Evolutionary conservation across 2,797 vertebrate genomes (phyloP).

Genomic region (Coranthus polyacanthus): DNA sequence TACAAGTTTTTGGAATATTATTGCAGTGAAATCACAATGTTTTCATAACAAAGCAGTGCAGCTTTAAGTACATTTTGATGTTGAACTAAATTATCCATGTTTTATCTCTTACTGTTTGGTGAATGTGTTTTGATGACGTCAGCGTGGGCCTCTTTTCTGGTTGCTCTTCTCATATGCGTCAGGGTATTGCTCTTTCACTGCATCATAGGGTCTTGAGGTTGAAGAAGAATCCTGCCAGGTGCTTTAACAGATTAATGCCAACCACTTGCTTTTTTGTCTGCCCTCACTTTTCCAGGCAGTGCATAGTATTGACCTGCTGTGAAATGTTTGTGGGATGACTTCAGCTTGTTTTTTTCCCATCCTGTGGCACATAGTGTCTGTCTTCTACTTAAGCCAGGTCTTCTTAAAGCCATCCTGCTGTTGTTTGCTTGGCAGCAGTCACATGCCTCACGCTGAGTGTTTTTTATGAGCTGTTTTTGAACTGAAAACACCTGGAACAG

Average conservation of each 20-base stretch:
- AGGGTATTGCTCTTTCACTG: slow-evolving; percentile 4
- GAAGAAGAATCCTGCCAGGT: slow-evolving; percentile 25
- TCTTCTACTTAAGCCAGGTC: slow-evolving; percentile 62
- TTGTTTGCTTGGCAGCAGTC: slow-evolving; percentile 71
- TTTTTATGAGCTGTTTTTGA: slow-evolving; percentile 76
- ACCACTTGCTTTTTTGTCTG: slow-evolving; percentile 13
- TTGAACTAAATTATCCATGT: slow-evolving; percentile 16
- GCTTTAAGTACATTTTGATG: slow-evolving; percentile 27
- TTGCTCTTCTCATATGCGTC: slow-evolving; percentile 20
- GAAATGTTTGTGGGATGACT: slow-evolving; percentile 77
- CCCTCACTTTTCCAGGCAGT: slow-evolving; percentile 11
- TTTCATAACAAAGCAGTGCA: background rate
- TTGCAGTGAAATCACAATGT: background rate
- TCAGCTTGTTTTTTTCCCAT: slow-evolving; percentile 58
- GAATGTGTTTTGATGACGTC: slow-evolving; percentile 31
- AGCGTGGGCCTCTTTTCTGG: background rate
- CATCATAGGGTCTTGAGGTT: background rate
- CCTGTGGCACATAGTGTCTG: slow-evolving; percentile 61
- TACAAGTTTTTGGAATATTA: slow-evolving; percentile 6
- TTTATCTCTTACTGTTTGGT: slow-evolving; percentile 1
- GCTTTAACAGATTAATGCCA: slow-evolving; percentile 12
- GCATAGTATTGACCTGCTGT: slow-evolving; percentile 59
- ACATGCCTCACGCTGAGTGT: slow-evolving; percentile 57
- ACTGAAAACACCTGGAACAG: slow-evolving; percentile 77
- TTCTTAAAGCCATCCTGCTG: slow-evolving; percentile 62